phyloP scores from a whole-genome alignment of 2,888 invertebrate genomes.

The Adela reaumurella region DNA sequence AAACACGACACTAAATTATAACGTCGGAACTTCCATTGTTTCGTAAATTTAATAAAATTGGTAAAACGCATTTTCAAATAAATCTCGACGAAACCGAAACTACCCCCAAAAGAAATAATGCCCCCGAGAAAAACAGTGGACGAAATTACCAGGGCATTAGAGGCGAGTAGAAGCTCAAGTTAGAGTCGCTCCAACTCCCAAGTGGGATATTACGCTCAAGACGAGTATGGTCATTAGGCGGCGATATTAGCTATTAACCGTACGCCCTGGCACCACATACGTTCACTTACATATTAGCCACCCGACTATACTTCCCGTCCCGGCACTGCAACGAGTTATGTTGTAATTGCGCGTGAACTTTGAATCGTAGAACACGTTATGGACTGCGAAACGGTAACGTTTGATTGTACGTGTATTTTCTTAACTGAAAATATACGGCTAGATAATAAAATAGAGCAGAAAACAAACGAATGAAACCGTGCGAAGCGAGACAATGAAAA shows the following conservation, averaged over 20 bases:
- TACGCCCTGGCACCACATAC: neutral
- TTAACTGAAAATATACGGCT: too few species aligned
- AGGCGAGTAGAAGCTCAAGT: neutral
- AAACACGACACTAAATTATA: too few species aligned
- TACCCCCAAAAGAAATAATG: neutral
- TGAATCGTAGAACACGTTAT: neutral
- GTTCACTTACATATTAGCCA: neutral
- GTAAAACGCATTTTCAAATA: too few species aligned
- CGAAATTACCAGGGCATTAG: neutral
- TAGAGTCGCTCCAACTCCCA: neutral
- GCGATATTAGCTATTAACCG: conserved; percentile 55
- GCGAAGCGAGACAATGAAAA: neutral
- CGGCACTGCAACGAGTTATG: neutral
- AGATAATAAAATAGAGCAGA: too few species aligned
- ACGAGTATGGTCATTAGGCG: conserved; percentile 52
- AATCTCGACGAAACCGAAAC: too few species aligned
- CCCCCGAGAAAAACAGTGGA: neutral
- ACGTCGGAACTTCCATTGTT: too few species aligned
- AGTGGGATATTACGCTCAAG: conserved; percentile 21
- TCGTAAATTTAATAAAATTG: too few species aligned
- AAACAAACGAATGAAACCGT: neutral
- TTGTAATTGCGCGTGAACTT: neutral
- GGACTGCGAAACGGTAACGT: too few species aligned
- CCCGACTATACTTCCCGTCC: neutral
- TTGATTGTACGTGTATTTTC: too few species aligned